Conservation (phyloP, 2,797 vertebrate species). For the Lemur catta region DNA sequence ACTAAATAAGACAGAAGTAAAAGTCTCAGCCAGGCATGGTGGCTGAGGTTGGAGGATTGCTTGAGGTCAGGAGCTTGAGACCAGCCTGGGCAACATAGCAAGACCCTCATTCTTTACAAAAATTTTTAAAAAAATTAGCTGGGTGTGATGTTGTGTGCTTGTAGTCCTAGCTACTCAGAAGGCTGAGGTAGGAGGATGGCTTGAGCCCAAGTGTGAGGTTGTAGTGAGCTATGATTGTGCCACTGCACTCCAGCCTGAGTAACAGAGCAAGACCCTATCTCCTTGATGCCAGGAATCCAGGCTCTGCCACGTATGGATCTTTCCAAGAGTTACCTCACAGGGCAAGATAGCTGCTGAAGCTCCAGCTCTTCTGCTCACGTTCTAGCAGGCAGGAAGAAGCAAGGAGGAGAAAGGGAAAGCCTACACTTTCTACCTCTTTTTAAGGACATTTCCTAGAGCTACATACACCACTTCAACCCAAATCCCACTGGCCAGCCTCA, state of each 20-base stretch:
- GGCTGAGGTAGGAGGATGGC: neutral
- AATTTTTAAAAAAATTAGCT: neutral
- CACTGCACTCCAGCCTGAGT: neutral
- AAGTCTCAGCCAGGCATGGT: neutral
- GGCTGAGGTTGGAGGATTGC: neutral
- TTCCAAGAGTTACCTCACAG: neutral
- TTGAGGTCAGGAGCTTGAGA: neutral
- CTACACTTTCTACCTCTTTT: neutral
- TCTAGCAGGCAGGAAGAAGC: neutral
- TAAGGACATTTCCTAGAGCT: neutral
- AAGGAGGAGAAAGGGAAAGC: neutral
- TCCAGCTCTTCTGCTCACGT: neutral
- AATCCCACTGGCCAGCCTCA: neutral
- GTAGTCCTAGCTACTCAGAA: neutral
- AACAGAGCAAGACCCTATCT: neutral
- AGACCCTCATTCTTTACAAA: neutral
- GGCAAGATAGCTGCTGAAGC: neutral
- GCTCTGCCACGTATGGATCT: neutral
- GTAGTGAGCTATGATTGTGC: neutral
- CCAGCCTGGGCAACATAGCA: neutral
- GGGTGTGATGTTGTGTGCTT: neutral
- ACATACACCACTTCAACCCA: neutral
- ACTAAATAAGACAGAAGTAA: neutral
- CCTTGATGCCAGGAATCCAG: neutral
- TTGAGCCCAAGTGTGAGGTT: neutral